Evolutionary conservation across 2,113 vertebrate species (phyloP).

Genomic region (Dromiciops gliroides): DNA sequence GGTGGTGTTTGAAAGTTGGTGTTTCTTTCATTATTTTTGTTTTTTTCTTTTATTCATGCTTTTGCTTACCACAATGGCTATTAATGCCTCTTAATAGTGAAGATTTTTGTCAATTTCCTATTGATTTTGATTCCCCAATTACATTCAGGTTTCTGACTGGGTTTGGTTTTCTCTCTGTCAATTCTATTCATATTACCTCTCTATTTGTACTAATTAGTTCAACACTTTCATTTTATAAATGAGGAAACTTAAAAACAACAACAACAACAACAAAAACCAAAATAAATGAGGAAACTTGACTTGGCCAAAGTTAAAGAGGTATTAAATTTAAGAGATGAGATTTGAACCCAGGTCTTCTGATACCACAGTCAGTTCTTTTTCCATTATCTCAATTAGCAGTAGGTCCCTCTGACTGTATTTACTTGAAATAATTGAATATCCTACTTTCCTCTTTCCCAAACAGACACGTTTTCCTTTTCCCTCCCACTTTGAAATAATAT

Average conservation of each 20-base stretch:
- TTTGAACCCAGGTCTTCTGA: neutral
- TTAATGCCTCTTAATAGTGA: neutral
- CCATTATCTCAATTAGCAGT: neutral
- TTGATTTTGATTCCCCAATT: neutral
- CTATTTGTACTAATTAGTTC: neutral
- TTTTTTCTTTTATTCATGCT: neutral
- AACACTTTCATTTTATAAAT: neutral
- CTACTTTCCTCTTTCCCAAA: neutral
- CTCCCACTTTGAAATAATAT: neutral
- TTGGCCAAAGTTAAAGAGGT: neutral
- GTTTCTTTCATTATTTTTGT: neutral
- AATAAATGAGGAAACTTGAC: neutral
- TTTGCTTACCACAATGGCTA: neutral
- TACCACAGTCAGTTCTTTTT: neutral
- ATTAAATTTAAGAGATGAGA: neutral
- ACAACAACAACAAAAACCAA: too few species aligned
- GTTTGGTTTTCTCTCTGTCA: neutral
- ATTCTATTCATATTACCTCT: neutral
- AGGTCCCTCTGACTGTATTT: neutral
- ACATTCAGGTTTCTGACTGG: neutral
- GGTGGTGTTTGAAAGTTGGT: neutral
- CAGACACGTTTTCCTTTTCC: neutral
- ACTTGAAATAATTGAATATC: neutral
- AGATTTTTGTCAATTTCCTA: neutral
- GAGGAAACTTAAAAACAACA: too few species aligned